Conservation (phyloP, 2,113 vertebrate genomes). For the Columbina picui region DNA sequence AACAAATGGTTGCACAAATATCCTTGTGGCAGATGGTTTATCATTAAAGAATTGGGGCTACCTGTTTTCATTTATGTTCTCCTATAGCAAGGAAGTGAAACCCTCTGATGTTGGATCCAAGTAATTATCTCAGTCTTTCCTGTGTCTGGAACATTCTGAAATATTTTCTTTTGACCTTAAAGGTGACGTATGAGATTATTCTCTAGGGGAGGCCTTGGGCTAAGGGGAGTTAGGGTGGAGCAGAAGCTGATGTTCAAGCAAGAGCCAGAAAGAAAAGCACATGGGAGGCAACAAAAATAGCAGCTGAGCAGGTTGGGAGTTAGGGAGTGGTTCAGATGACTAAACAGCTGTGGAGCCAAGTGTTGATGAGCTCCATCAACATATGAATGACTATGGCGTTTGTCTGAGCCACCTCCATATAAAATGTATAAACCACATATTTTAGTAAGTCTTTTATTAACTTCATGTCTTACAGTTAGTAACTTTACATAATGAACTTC, state of each 20-base stretch:
- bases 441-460: slow-evolving; percentile 38
- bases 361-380: neutral
- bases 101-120: neutral
- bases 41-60: neutral
- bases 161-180: neutral
- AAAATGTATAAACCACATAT: neutral
- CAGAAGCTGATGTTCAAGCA: neutral
- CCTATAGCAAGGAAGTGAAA: neutral
- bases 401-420: neutral
- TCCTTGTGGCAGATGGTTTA: neutral
- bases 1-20: neutral
- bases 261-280: neutral
- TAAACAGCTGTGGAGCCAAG: neutral
- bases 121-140: neutral
- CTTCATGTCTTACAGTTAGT: slow-evolving; percentile 11
- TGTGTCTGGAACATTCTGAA: neutral
- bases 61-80: neutral
- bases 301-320: neutral
- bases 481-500: slow-evolving; percentile 28
- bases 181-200: neutral
- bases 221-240: neutral
- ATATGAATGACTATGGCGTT: neutral
- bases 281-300: neutral
- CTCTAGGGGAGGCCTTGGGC: neutral
- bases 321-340: neutral